These are phyloP conservation scores for Coecobrya sp. DNA, from an alignment of 2,888 invertebrate species.

Conservation along the genomic window DNA sequence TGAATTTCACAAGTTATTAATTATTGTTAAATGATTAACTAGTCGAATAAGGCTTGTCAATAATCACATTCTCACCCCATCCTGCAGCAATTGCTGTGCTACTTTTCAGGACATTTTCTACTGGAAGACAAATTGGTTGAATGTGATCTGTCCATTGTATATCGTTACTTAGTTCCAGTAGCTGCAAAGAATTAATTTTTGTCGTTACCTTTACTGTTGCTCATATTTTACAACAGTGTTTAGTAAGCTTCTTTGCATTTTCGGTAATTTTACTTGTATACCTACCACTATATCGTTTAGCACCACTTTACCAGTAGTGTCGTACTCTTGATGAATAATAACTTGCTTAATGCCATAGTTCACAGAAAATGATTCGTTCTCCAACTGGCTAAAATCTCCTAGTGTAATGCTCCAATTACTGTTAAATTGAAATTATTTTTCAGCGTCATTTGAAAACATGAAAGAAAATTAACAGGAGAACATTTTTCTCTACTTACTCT, in stretches of 20 bases:
- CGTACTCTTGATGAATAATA: slow-evolving; percentile 67
- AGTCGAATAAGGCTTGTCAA: no score
- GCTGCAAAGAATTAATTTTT: slow-evolving; percentile 25
- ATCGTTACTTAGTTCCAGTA: slow-evolving; percentile 68
- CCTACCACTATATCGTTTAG: slow-evolving; percentile 75
- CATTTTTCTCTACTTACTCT: no score
- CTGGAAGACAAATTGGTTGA: slow-evolving; percentile 80
- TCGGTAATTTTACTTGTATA: neutral
- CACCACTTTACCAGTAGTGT: neutral
- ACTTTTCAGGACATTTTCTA: neutral
- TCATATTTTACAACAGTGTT: neutral
- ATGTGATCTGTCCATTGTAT: slow-evolving; percentile 79
- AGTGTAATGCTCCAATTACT: slow-evolving; percentile 37
- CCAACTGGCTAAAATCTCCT: slow-evolving; percentile 43
- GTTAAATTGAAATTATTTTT: neutral
- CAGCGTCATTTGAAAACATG: neutral
- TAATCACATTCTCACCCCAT: slow-evolving; percentile 67
- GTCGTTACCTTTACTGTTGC: neutral
- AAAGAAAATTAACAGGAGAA: neutral
- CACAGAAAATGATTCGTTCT: neutral
- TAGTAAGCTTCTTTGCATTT: no score
- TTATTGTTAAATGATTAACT: neutral
- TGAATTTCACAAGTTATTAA: no score
- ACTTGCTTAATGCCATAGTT: slow-evolving; percentile 52
- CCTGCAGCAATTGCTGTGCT: slow-evolving; percentile 69